A percentile compares a stretch with the other conserved stretches of the same genome.
These are phyloP conservation scores for Scelioninae gen. 2 DNA, from an alignment of 2,888 invertebrate genomes.

Conservation along the genomic window DNA sequence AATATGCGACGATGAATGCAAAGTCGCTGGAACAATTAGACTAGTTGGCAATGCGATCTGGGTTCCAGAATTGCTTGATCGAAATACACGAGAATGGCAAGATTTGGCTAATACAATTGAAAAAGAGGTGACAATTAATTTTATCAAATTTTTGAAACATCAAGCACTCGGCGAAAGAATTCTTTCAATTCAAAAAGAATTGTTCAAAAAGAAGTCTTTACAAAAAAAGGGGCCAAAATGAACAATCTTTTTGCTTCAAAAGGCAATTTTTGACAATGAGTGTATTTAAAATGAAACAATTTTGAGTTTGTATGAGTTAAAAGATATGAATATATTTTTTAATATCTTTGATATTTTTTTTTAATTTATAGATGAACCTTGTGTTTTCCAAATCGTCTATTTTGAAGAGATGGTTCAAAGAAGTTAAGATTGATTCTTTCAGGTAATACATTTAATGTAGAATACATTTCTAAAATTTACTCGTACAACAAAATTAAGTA, in stretches of 20 bases:
- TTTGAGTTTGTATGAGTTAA: too few species aligned
- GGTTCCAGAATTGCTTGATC: slow-evolving; percentile 90
- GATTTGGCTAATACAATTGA: slow-evolving; percentile 87
- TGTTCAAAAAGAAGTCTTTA: too few species aligned
- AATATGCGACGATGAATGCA: slow-evolving; percentile 85
- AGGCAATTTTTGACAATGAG: too few species aligned
- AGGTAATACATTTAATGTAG: slow-evolving; percentile 73
- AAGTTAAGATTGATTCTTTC: slow-evolving; percentile 90
- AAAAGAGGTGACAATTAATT: slow-evolving; percentile 76
- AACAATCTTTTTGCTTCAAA: too few species aligned
- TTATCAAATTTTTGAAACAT: too few species aligned
- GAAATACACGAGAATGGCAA: slow-evolving; percentile 92
- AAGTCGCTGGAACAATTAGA: slow-evolving; percentile 90
- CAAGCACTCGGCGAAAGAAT: too few species aligned
- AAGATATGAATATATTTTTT: too few species aligned
- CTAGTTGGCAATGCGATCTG: slow-evolving; percentile 85
- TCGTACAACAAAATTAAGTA: too few species aligned
- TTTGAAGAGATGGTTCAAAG: slow-evolving; percentile 88
- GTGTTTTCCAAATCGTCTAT: slow-evolving; percentile 86
- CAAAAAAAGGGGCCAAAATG: too few species aligned
- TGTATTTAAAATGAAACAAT: too few species aligned
- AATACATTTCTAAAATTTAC: background rate
- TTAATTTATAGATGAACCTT: slow-evolving; percentile 84
- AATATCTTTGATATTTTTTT: too few species aligned
- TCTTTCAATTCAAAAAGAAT: too few species aligned